phyloP scores from a whole-genome alignment of 1,140 invertebrate genomes.

The Coptotermes formosanus region DNA sequence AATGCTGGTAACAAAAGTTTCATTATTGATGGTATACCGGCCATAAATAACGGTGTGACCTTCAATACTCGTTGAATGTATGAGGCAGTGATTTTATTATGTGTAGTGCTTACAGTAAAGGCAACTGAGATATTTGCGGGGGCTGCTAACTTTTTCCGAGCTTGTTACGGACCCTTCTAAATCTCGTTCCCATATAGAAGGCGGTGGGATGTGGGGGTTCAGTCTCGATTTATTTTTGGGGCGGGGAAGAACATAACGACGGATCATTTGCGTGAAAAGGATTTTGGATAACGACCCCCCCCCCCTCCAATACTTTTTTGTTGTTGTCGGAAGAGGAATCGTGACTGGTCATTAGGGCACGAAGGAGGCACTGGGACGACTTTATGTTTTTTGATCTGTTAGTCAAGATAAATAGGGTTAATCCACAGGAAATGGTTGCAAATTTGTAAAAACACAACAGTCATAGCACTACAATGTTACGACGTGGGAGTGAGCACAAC shows the following conservation, averaged over 20 bases:
- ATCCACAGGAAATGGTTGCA: constrained; percentile 10
- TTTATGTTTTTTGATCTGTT: constrained; percentile 19
- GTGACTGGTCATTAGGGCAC: not conserved
- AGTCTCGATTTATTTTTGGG: constrained; percentile 2
- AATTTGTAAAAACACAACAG: constrained; percentile 15
- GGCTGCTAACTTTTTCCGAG: too few relatives aligned
- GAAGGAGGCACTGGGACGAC: not conserved
- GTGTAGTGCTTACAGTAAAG: too few relatives aligned
- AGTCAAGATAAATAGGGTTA: constrained; percentile 17
- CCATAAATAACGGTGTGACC: too few relatives aligned
- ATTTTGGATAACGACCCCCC: constrained; percentile 14
- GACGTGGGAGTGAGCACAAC: not conserved
- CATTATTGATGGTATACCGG: too few relatives aligned
- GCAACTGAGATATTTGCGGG: too few relatives aligned
- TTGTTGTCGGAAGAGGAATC: constrained; percentile 1
- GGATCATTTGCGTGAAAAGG: constrained; percentile 6
- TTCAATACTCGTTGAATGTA: too few relatives aligned
- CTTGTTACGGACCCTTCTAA: too few relatives aligned
- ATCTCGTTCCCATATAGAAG: not conserved
- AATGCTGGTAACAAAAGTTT: too few relatives aligned
- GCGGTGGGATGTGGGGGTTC: not conserved
- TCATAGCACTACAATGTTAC: not conserved
- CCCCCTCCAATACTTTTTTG: not conserved
- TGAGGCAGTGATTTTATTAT: too few relatives aligned
- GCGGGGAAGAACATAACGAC: not conserved